These are phyloP conservation scores for Terrapene triunguis DNA, from an alignment of 2,113 vertebrate genomes.

Conservation along the genomic window DNA sequence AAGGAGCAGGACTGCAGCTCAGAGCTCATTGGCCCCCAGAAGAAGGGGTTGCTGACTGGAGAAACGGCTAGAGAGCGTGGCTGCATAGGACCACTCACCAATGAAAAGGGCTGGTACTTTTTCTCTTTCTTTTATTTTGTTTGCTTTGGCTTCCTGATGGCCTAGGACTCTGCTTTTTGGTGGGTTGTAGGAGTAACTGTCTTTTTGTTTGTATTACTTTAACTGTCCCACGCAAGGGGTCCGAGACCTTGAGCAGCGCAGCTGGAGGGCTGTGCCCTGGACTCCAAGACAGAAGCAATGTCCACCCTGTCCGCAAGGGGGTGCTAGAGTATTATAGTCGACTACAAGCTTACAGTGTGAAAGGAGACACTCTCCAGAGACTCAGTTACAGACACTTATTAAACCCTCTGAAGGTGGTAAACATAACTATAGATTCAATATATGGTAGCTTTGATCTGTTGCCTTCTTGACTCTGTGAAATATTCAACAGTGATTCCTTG, in stretches of 20 bases:
- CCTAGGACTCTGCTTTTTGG: neutral
- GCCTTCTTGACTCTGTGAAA: neutral
- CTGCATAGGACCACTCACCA: neutral
- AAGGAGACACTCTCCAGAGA: fast-evolving
- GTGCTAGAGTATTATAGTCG: neutral
- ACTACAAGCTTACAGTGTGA: neutral
- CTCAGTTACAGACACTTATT: fast-evolving
- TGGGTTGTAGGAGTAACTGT: too few species aligned
- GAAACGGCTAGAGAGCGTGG: neutral
- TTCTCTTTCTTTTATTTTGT: neutral
- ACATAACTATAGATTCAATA: neutral
- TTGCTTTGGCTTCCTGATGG: neutral
- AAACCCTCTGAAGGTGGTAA: neutral
- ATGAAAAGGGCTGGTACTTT: neutral
- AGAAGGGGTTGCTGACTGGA: neutral
- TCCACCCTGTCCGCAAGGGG: neutral
- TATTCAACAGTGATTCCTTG: neutral
- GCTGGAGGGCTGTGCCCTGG: neutral
- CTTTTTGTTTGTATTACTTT: neutral
- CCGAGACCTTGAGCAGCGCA: neutral
- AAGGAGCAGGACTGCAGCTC: neutral
- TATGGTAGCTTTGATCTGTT: neutral
- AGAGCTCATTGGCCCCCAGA: neutral
- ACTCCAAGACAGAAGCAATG: neutral
- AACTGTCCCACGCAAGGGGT: neutral